Conservation (phyloP, 2,797 vertebrate species). For the Ptychobarbus kaznakovi region DNA sequence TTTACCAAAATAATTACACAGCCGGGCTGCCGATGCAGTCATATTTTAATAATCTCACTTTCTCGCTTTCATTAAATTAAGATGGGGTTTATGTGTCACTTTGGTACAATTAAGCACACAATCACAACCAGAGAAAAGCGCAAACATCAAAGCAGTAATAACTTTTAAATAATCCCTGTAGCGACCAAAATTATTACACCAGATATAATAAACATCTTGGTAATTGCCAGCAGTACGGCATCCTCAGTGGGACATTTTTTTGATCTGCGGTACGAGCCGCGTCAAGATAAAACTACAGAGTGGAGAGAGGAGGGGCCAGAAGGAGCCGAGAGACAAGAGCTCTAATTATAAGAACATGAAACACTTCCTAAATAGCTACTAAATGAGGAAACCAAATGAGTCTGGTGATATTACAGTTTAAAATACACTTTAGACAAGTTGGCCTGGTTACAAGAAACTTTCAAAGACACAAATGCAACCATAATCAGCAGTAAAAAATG, state of each 20-base stretch:
- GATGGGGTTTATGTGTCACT: conserved; percentile 81
- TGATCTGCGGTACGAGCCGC: conserved; percentile 49
- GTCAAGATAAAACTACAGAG: conserved; percentile 35
- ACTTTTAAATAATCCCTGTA: conserved; percentile 83
- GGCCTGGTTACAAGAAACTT: conserved; percentile 36
- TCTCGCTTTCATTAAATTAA: conserved; percentile 81
- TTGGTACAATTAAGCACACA: conserved; percentile 83
- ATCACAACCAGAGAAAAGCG: conserved; percentile 66
- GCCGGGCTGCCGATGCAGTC: conserved; percentile 69
- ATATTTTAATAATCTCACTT: conserved; percentile 82
- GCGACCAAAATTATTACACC: conserved; percentile 79
- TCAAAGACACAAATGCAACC: conserved; percentile 24
- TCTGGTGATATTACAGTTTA: conserved; percentile 38
- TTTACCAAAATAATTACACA: conserved; percentile 73
- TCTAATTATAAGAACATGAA: conserved; percentile 46
- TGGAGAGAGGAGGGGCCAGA: conserved; percentile 27
- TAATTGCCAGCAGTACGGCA: conserved; percentile 74
- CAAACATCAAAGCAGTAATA: conserved; percentile 81
- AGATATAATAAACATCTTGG: conserved; percentile 76
- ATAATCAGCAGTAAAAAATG: background rate
- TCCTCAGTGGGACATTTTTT: conserved; percentile 76
- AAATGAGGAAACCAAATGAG: conserved; percentile 43
- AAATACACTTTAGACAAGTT: conserved; percentile 43
- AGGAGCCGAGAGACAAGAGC: conserved; percentile 36
- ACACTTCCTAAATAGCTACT: conserved; percentile 38